Evolutionary conservation across 1,140 invertebrate species (phyloP).

Genomic region (Pachypeltis micranthus): DNA sequence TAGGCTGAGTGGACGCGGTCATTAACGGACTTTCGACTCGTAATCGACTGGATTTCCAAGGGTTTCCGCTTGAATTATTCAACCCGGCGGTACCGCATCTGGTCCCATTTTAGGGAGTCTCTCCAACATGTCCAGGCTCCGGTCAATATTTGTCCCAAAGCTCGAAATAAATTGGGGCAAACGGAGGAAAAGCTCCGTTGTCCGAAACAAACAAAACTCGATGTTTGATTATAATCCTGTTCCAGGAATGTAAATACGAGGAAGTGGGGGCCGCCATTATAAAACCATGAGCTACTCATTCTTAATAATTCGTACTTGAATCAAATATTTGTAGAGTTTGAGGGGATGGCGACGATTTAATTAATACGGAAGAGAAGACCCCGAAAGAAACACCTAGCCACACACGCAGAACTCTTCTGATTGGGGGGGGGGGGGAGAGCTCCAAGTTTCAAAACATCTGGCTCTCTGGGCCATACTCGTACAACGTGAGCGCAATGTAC

Average conservation of each 20-base stretch:
- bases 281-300: not conserved
- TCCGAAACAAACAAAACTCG: not conserved
- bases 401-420: no score
- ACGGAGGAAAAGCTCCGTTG: not conserved
- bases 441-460: no score
- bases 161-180: slow-evolving; percentile 1
- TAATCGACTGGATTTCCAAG: slow-evolving; percentile 4
- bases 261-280: not conserved
- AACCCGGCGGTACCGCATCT: not conserved
- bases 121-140: not conserved
- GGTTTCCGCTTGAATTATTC: slow-evolving; percentile 3
- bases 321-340: not conserved
- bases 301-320: not conserved
- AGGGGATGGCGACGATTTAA: no score
- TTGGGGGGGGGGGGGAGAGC: no score
- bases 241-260: not conserved
- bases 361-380: no score
- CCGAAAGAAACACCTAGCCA: no score
- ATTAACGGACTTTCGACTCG: slow-evolving; percentile 6
- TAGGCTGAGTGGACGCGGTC: slow-evolving; percentile 10
- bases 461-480: no score
- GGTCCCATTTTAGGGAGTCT: not conserved
- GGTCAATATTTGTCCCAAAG: not conserved
- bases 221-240: slow-evolving; percentile 9
- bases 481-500: no score